Percentiles rank a stretch among this genome's conserved stretches.
Conservation (phyloP, 2,888 invertebrate species). For the Brassicogethes aeneus region DNA sequence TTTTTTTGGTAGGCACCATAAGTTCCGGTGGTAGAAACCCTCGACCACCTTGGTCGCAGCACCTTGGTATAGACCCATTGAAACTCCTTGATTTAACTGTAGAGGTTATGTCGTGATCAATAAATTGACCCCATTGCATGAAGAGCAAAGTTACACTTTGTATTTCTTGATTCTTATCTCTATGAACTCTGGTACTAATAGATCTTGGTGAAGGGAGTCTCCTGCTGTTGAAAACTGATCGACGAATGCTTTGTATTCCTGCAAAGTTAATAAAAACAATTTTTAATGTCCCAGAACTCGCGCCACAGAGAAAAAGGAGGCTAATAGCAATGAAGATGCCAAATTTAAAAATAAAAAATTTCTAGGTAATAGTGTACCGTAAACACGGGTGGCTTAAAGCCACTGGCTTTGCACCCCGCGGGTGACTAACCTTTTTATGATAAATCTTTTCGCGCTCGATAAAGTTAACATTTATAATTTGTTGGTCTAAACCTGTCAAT, state of each 20-base stretch:
- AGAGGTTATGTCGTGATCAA: slow-evolving; percentile 82
- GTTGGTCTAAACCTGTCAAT: too few species aligned
- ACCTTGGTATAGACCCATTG: slow-evolving; percentile 69
- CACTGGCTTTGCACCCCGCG: too few species aligned
- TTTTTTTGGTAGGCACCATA: slow-evolving; percentile 39
- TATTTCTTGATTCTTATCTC: slow-evolving; percentile 54
- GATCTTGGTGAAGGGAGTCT: slow-evolving; percentile 65
- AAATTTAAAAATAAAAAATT: too few species aligned
- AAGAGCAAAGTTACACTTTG: slow-evolving; percentile 66
- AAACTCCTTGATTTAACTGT: slow-evolving; percentile 69
- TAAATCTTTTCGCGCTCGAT: too few species aligned
- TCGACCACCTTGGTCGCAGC: slow-evolving; percentile 56
- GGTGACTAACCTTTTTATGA: too few species aligned
- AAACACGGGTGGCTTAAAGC: too few species aligned
- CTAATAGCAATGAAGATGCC: too few species aligned
- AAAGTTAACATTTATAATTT: too few species aligned
- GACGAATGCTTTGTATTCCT: slow-evolving; percentile 46
- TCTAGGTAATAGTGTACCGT: too few species aligned
- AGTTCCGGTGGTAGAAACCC: slow-evolving; percentile 54
- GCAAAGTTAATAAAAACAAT: slow-evolving; percentile 7
- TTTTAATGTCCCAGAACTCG: too few species aligned
- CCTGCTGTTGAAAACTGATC: slow-evolving; percentile 47
- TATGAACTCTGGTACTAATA: slow-evolving; percentile 61
- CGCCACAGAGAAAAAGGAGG: too few species aligned
- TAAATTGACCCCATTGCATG: slow-evolving; percentile 88